These are phyloP conservation scores for Drosophila pegasa DNA, from an alignment of 2,888 invertebrate genomes.

Conservation along the genomic window DNA sequence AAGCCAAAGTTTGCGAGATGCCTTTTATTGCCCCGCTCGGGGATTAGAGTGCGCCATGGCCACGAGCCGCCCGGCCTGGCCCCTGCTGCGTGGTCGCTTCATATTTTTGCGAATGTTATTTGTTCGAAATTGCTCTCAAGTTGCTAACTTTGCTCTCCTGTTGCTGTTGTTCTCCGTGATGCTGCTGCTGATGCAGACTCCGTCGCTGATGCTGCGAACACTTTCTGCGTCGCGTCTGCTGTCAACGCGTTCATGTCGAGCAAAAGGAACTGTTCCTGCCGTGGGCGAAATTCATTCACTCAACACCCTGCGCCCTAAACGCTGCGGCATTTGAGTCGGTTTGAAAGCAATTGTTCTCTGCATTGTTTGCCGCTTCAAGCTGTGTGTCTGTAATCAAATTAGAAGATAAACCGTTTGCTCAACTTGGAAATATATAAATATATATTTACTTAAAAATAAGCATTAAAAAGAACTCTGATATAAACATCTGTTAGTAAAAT, in stretches of 20 bases:
- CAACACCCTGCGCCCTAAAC: constrained; percentile 9
- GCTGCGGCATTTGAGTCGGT: constrained; percentile 4
- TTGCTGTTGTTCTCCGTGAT: constrained; percentile 18
- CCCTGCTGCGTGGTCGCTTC: constrained; percentile 36
- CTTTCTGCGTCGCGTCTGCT: constrained; percentile 35
- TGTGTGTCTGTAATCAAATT: background rate
- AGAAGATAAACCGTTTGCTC: background rate
- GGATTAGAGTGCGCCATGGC: constrained; percentile 52
- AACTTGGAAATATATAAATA: background rate
- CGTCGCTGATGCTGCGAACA: constrained; percentile 19
- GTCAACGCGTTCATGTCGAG: constrained; percentile 50
- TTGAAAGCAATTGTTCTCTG: background rate
- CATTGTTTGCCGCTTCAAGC: constrained; percentile 1
- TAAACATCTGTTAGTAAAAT: background rate
- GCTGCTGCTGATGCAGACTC: constrained; percentile 17
- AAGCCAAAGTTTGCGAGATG: constrained; percentile 73
- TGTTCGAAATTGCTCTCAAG: constrained; percentile 70
- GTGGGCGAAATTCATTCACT: constrained; percentile 16
- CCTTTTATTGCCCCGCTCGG: constrained; percentile 71
- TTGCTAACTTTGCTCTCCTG: constrained; percentile 51
- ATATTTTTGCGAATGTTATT: constrained; percentile 64
- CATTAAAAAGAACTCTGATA: background rate
- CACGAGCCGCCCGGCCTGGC: constrained; percentile 10
- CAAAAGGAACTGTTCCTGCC: constrained; percentile 24
- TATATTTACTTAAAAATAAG: background rate